Evolutionary conservation across 23 tunicate species (phyloP), one percentile per base, ranked within the genome.

Genomic region (Styela plicata): DNA sequence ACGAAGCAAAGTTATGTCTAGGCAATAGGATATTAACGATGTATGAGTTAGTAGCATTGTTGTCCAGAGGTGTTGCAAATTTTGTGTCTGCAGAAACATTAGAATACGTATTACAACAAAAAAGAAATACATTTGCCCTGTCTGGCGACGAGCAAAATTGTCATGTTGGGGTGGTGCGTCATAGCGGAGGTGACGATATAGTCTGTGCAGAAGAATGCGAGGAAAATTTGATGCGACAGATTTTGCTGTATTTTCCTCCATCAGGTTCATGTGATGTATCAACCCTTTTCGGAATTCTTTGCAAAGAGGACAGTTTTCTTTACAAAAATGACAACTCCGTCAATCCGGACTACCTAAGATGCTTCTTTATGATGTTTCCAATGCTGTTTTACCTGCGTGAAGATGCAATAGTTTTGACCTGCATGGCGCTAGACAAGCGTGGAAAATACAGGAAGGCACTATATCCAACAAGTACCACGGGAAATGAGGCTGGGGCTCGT

Each of bases 191-290:
- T 2, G 77, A 34, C 24, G 29, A 30, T 27, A 7, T 30, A 17
- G 29, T 28, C 3, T 71, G 77, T 71, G 36, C 17, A 2, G 36
- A 71, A 3, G 23, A 27, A 17, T 34, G 29, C 3, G 77, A 71
- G 29, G 77, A 71, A 32, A 71, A 31, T 21, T 71, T 71, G 16
- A 33, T 71, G 34, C 36, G 34, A 29, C 77, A 71, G 32, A 29
- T 71, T 2, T 71, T 71, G 77, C 29, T 71, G 24, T 71, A 30
- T 34, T 71, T 71, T 29, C 77, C 77, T 30, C 29, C 77, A 32
- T 3, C 36, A 18, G 77, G 77, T 2, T 71, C 77, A 2, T 71
- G 77, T 36, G 24, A 71, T 30, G 3, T 71, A 18, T 71, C 77
- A 28, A 30, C 77, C 7, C 32, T 71, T 19, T 7, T 71, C 7